These are phyloP conservation scores for Saccostrea glomerata DNA, from an alignment of 1,140 invertebrate genomes.

Conservation along the genomic window DNA sequence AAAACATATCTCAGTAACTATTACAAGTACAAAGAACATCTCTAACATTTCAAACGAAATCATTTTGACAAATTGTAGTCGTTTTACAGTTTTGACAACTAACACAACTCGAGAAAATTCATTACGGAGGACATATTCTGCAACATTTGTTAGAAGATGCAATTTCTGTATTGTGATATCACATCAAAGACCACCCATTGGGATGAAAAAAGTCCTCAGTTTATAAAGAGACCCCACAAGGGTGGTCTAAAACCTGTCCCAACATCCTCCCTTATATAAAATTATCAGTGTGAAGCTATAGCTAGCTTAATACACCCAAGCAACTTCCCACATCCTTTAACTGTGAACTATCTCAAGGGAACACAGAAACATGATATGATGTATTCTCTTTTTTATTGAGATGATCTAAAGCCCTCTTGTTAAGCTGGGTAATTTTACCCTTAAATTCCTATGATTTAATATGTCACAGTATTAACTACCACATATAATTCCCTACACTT, in stretches of 20 bases:
- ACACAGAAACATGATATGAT: not conserved
- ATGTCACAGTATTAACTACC: not conserved
- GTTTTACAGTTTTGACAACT: slow-evolving; percentile 25
- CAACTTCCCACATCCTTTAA: slow-evolving; percentile 19
- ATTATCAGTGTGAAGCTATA: not conserved
- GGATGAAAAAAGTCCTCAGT: slow-evolving; percentile 10
- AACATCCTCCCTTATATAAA: not conserved
- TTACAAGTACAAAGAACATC: not conserved
- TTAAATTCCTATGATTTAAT: slow-evolving; percentile 23
- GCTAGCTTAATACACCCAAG: not conserved
- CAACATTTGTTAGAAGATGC: slow-evolving; percentile 9
- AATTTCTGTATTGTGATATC: slow-evolving; percentile 13
- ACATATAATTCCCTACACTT: not conserved
- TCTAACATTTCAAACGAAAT: not conserved
- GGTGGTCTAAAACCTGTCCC: slow-evolving; percentile 19
- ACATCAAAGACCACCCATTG: slow-evolving; percentile 28
- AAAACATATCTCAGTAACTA: not conserved
- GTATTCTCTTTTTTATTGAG: not conserved
- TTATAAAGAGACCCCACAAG: not conserved
- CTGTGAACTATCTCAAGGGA: slow-evolving; percentile 15
- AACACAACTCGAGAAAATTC: not conserved
- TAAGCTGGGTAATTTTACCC: slow-evolving; percentile 26
- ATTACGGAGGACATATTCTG: not conserved
- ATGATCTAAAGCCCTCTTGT: slow-evolving; percentile 3
- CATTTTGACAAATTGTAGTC: slow-evolving; percentile 7